phyloP scores from a whole-genome alignment of 2,888 invertebrate species.

The Lasioglossum pauxillum region DNA sequence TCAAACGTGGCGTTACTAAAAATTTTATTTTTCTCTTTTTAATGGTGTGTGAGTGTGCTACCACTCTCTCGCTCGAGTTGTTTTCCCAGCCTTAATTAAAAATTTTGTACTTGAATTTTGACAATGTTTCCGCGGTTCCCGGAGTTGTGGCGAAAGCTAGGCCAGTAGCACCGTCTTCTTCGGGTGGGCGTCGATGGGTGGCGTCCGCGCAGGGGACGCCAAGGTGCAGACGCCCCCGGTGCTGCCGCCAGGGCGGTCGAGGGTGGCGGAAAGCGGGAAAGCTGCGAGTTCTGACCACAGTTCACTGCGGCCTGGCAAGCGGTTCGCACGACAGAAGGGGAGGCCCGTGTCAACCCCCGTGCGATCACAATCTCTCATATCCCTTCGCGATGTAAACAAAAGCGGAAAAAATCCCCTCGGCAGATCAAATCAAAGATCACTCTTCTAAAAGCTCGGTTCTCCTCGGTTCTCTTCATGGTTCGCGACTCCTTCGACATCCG shows the following conservation, averaged over 20 bases:
- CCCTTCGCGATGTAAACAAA: slow-evolving; percentile 32
- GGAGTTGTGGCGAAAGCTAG: background rate
- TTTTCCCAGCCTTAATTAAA: too few relatives aligned
- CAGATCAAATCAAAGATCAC: background rate
- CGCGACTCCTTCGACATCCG: background rate
- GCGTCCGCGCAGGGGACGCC: slow-evolving; percentile 48
- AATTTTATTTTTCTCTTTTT: too few relatives aligned
- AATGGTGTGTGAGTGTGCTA: too few relatives aligned
- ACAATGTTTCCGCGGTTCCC: too few relatives aligned
- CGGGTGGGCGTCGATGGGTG: slow-evolving; percentile 33
- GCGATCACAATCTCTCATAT: background rate
- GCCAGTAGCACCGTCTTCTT: background rate
- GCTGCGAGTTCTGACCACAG: slow-evolving; percentile 70
- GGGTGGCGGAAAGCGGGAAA: slow-evolving; percentile 78
- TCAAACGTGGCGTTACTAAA: too few relatives aligned
- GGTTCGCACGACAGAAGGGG: slow-evolving; percentile 67
- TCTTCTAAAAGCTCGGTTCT: background rate
- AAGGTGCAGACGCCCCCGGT: slow-evolving; percentile 47
- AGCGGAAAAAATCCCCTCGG: background rate
- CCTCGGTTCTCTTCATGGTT: background rate
- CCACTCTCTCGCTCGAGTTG: too few relatives aligned
- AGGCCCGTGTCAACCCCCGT: background rate
- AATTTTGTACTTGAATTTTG: too few relatives aligned
- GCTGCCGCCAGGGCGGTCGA: slow-evolving; percentile 64
- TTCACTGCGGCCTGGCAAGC: slow-evolving; percentile 80